Evolutionary conservation across 2,888 invertebrate genomes (phyloP), one percentile per base, ranked within the genome.

Genomic region (Troides aeacus): DNA sequence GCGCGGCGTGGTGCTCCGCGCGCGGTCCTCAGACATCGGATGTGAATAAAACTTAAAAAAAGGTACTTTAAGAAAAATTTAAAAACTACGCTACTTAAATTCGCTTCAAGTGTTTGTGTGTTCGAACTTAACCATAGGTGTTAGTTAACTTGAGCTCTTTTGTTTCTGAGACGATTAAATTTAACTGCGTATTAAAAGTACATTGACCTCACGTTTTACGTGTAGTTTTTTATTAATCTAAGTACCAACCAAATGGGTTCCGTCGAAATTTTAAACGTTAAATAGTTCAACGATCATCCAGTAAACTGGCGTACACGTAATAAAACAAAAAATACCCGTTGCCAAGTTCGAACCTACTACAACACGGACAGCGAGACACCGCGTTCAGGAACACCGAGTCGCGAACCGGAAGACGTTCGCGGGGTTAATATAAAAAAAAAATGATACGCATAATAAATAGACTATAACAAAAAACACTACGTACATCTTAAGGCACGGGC

Each of bases 401-500:
- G 53, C 66, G 66, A 58, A 66, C 70, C 62, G 62, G 62, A 57
- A 70, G 23, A 59, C 62, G 70, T 46, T 66, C 65, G 57, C 69
- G 39, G n/a, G 2, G 15, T 15, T 59, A 59, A 50, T 36, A 15
- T 39, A 61, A 50, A 66, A 63, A 59, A 63, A 70, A 63, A 59
- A 60, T 30, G 30, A 4, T 70, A 70, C 70, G 63, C 62, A 39
- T 39, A 70, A 70, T 70, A 70, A 66, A 70, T 70, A 70, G 53
- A 63, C 53, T 62, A 62, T 66, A 70, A 70, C 70, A 70, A 62
- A 50, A 69, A 69, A 69, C 71, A 76, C 74, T 78, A 78, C 74
- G 74, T 78, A 78, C 76, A 77, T 68, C 72, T 73, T 77, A 80
- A 80, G 81, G 81, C 80, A 78, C 78, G 76, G 72, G 79, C 82